Percentiles rank a stretch among this genome's conserved stretches.
Evolutionary conservation across 2,888 invertebrate genomes (phyloP).

Genomic region (Selenia dentaria): DNA sequence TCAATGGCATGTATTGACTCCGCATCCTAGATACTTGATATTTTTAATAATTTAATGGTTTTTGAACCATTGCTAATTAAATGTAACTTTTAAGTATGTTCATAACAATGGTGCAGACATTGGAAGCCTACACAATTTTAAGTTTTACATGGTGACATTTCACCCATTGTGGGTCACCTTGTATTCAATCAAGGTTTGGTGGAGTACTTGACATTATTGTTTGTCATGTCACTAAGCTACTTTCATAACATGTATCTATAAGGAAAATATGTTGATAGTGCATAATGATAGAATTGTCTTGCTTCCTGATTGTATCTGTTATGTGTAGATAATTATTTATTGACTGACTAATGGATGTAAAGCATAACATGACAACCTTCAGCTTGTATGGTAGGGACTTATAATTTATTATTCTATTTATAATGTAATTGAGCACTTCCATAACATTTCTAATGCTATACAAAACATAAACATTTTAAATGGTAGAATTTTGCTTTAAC

Average conservation of each 20-base stretch:
- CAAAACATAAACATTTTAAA: too few relatives aligned
- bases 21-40: too few relatives aligned
- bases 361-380: conserved; percentile 7
- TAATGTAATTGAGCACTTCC: too few relatives aligned
- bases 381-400: neutral
- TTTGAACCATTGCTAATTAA: too few relatives aligned
- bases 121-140: conserved; percentile 35
- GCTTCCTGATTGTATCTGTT: conserved; percentile 48
- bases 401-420: too few relatives aligned
- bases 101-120: neutral
- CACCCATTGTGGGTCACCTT: conserved; percentile 77
- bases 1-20: too few relatives aligned
- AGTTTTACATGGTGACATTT: conserved; percentile 76
- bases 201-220: conserved; percentile 75
- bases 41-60: too few relatives aligned
- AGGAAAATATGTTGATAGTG: conserved; percentile 51
- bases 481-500: too few relatives aligned
- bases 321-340: conserved; percentile 23
- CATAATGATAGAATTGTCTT: conserved; percentile 35
- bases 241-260: conserved; percentile 55
- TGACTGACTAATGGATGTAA: conserved; percentile 1
- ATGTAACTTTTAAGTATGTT: too few relatives aligned
- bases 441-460: too few relatives aligned
- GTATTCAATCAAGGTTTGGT: conserved; percentile 68
- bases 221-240: conserved; percentile 50